Base-by-base conservation (phyloP, 2,888 invertebrate genomes). In the Pollenia labialis region DNA sequence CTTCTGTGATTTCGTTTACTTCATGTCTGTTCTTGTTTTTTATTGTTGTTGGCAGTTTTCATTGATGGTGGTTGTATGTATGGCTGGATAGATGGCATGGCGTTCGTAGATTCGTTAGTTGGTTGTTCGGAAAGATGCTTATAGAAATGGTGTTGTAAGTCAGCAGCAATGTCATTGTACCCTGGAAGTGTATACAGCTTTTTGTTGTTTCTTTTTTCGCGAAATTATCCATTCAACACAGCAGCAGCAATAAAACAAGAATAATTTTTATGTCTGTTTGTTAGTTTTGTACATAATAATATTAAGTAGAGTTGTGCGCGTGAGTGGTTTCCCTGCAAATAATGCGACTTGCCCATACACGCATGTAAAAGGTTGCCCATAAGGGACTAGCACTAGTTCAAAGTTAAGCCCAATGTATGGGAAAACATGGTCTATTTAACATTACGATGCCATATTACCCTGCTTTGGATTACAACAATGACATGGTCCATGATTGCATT, bases 81-180 rank as follows among this genome's bases (percentile, higher is more conserved):
- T 58, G 60, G 11, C 10, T 76, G 44, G 9, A 52, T 75, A 16
- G 14, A 54, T 52, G 23, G 16, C 18, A 32, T 32, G 32, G 32
- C 32, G 32, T 32, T 32, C 32, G 32, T 32, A 32, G 32, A 32
- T 32, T 32, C 32, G 11, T 23, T 16, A n/a, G 18, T 66, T 82
- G 58, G 50, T 62, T 54, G n/a, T 14, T 12, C 40, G 58, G 9
- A 12, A 44, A n/a, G 44, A 46, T 54, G 44, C 16, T 42, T 58
- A 58, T 3, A 16, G 16, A 69, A 32, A 52, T 64, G 62, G 14
- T 66, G n/a, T 16, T 46, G 62, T 64, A 84, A 79, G 68, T 64
- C 56, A 48, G 56, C 56, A 48, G 56, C 71, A 77, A 79, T 77
- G 85, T 85, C 85, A 85, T 81, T 85, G 85, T 81, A 77, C 85